These are phyloP conservation scores for Mellivora capensis DNA, from an alignment of 2,113 vertebrate species.

Conservation along the genomic window DNA sequence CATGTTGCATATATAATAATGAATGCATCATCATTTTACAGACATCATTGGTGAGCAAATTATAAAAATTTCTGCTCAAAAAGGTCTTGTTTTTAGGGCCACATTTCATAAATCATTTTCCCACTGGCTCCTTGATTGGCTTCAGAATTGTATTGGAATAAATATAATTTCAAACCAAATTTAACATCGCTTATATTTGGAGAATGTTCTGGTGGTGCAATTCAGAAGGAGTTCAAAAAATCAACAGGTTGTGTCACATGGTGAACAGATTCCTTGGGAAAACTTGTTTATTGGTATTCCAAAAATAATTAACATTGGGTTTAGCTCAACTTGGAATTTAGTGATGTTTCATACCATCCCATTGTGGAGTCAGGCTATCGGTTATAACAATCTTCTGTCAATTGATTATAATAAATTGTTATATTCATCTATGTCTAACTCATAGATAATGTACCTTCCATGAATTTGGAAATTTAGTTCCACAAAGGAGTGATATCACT, in stretches of 20 bases:
- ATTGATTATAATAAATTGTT: background rate
- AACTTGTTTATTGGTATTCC: background rate
- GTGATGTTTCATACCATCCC: background rate
- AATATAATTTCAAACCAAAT: background rate
- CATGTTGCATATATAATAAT: background rate
- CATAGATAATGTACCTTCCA: background rate
- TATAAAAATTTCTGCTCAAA: constrained; percentile 10
- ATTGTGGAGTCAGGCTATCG: background rate
- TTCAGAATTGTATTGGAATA: background rate
- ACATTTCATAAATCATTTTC: background rate
- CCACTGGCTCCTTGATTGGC: background rate
- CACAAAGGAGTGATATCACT: background rate
- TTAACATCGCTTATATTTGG: background rate
- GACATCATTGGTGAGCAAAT: background rate
- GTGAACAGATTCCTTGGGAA: background rate
- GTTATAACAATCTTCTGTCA: background rate
- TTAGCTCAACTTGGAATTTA: background rate
- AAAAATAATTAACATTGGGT: background rate
- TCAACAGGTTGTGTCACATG: background rate
- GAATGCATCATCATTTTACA: background rate
- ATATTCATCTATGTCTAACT: background rate
- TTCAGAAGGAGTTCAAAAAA: background rate
- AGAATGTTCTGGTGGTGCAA: background rate
- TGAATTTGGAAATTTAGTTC: background rate
- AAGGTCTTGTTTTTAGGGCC: background rate